A percentile compares a stretch with the other conserved stretches of the same genome.
Evolutionary conservation across 2,888 invertebrate genomes (phyloP).

Genomic region (Ichneumon xanthorius): DNA sequence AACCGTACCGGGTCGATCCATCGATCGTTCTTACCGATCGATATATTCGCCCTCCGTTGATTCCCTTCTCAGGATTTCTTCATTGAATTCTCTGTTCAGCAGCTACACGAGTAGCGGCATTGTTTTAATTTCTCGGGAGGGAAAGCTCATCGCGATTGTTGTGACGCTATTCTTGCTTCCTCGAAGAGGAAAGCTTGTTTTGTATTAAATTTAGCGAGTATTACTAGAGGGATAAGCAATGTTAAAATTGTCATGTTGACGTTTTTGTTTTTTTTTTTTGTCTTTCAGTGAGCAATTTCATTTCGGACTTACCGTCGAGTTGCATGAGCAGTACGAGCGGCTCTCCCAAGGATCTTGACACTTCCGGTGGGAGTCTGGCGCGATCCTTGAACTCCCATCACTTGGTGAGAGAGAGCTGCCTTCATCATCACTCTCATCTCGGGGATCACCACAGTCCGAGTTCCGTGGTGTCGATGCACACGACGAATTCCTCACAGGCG

Average conservation of each 20-base stretch:
- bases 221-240: background rate
- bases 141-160: slow-evolving; percentile 28
- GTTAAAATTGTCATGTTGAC: background rate
- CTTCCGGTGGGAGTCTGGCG: slow-evolving; percentile 67
- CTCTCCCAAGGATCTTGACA: slow-evolving; percentile 76
- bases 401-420: slow-evolving; percentile 55
- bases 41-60: slow-evolving; percentile 1
- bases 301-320: slow-evolving; percentile 77
- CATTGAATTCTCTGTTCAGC: slow-evolving; percentile 23
- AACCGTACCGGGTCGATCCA: slow-evolving; percentile 39
- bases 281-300: slow-evolving; percentile 79
- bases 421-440: slow-evolving; percentile 72
- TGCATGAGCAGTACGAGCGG: slow-evolving; percentile 74
- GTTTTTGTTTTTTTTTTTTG: slow-evolving; percentile 4
- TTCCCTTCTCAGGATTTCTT: slow-evolving; percentile 51
- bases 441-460: slow-evolving; percentile 73
- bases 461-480: slow-evolving; percentile 75
- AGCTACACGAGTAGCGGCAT: slow-evolving; percentile 33
- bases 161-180: background rate
- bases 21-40: slow-evolving; percentile 49
- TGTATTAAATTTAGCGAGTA: background rate
- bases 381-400: slow-evolving; percentile 73
- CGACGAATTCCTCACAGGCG: slow-evolving; percentile 72
- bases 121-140: slow-evolving; percentile 55
- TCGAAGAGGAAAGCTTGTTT: background rate